These are phyloP conservation scores for Erythrocercus mccallii DNA, from an alignment of 2,113 vertebrate genomes.

Conservation along the genomic window DNA sequence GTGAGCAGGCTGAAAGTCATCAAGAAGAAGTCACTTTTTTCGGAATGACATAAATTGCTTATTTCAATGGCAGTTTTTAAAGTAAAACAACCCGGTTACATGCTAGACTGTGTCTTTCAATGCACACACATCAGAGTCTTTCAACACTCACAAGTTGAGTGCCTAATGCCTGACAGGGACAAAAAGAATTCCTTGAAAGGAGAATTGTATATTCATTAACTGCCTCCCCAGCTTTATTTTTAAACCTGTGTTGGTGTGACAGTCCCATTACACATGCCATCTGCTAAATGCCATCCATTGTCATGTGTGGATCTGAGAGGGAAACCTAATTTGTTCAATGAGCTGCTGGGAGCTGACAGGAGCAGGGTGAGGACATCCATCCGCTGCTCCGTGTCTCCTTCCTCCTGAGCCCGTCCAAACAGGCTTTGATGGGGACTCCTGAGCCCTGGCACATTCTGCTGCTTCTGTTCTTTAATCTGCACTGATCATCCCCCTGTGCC, in stretches of 20 bases:
- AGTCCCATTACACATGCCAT: slow-evolving; percentile 53
- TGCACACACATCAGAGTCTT: background rate
- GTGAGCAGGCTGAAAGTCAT: background rate
- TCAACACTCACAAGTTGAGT: background rate
- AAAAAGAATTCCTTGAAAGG: background rate
- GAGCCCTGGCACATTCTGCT: background rate
- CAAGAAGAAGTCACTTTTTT: background rate
- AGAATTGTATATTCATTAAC: background rate
- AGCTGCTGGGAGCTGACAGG: slow-evolving; percentile 50
- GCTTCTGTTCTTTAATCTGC: background rate
- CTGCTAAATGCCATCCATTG: slow-evolving; percentile 54
- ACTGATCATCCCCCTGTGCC: background rate
- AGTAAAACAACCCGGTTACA: background rate
- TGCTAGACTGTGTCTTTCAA: background rate
- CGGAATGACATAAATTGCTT: background rate
- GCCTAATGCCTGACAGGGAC: background rate
- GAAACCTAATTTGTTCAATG: slow-evolving; percentile 32
- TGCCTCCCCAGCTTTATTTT: background rate
- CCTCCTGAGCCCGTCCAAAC: background rate
- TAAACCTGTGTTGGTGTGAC: slow-evolving; percentile 16
- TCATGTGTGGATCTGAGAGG: slow-evolving; percentile 12
- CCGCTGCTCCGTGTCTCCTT: background rate
- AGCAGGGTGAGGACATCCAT: background rate
- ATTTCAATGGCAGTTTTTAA: background rate
- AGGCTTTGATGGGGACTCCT: background rate